Base-by-base conservation (phyloP, 2,888 invertebrate species). In the Diachrysia chrysitis region DNA sequence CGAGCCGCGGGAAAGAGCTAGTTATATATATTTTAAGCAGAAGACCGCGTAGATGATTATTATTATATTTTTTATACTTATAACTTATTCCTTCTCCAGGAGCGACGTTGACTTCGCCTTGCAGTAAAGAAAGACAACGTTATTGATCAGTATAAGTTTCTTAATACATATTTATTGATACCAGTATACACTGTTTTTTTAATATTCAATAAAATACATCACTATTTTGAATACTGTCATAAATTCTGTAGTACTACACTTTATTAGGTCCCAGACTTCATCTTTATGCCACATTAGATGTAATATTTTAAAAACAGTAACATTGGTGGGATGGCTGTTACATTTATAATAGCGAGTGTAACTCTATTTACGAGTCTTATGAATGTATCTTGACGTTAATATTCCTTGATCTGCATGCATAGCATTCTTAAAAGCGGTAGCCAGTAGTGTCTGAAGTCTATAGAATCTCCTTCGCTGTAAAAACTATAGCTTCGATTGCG, bases 301-400 rank as follows among this genome's bases (percentile, higher is more conserved):
- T 69, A 74, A 74, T 74, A 78, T 74, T 63, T 74, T 61, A 2
- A 59, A 25, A 25, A 25, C 51, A 46, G 58, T 61, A 68, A 63
- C 74, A 68, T 78, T 74, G 78, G 68, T 78, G 55, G 73, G 69
- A 61, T 46, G 21, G 57, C 57, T 60, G 35, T 74, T 62, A 73
- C 9, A 63, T 74, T 69, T 74, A 74, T 78, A 58, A 63, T 58
- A 53, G 46, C 69, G 63, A 78, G 74, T 63, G 63, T 35, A 54
- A 51, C 63, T 10, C 32, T 68, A 61, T 78, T 74, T 78, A 74
- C 46, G 75, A 74, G 58, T 56, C 46, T 32, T 23, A 69, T 7
- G 35, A 53, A 66, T 32, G 25, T 56, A 42, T 48, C 58, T 63
- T 61, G 51, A 21, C 37, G 23, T 54, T 42, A n/a, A 42, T 42